Base-by-base conservation (phyloP, 1,140 invertebrate genomes). In the Dolichoris vasculosae region DNA sequence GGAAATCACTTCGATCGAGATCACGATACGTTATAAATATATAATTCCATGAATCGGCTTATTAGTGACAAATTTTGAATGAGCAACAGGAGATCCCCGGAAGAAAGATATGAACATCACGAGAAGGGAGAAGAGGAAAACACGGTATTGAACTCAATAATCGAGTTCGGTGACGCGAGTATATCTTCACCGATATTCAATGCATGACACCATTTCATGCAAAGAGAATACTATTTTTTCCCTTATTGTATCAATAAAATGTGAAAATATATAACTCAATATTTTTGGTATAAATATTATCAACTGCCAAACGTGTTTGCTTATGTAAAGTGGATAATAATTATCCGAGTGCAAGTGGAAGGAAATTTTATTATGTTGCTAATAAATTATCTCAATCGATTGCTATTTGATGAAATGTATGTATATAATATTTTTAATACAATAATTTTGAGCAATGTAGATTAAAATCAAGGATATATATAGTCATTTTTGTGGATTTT, bases 11-110 rank as follows among this genome's bases (percentile, higher is more conserved):
- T 11, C 17, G 35, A 73, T 43, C 69, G 30, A 73, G 69, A 15
- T 20, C 26, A 43, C 23, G 46, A 48, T n/a, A 30, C 51, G 83
- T 77, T 59, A 75, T n/a, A 59, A 51, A 59, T 38, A 83, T 63
- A 76, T 75, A 87, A 90, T 89, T 90, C 89, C 88, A 89, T 88
- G 89, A 88, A 86, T 86, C 82, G 87, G 76, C 78, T 82, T 48
- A 77, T 85, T 84, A 83, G 32, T 32, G 43, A 48, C 17, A 32
- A 71, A 55, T 17, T 38, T 73, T 69, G 48, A 71, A 38, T 46
- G 48, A 23, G n/a, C 43, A 59, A 81, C 64, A 51, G 79, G 59
- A 46, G 17, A 23, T n/a, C 32, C n/a, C 48, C 43, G 67, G 51
- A 82, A 26, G 35, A 30, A 67, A 20, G 15, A 32, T 35, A 26